Base-by-base conservation (phyloP, 2,888 invertebrate species). In the Ametastegia equiseti region DNA sequence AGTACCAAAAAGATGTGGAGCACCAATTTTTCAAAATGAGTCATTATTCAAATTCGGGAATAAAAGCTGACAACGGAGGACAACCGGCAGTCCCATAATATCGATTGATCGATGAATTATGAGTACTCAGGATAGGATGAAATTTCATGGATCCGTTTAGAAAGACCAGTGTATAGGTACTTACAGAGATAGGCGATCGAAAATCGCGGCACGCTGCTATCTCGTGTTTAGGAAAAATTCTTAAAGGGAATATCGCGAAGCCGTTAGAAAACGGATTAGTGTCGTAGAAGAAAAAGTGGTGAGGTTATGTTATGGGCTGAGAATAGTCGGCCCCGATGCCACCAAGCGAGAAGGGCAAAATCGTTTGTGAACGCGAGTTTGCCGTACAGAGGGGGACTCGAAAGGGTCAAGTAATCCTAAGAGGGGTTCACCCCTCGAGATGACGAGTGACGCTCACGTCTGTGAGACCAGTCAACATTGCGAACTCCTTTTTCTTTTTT, bases 251-350 rank as follows among this genome's bases (percentile, higher is more conserved):
- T 54, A 54, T 50, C 33, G 23, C 15, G 60, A 7, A 33, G 39
- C 36, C 42, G 39, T 57, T 42, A 30, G 42, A 45, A 78, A 63
- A 39, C n/a, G 78, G 78, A 78, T 78, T 78, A 78, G 39, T n/a
- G 63, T 78, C 78, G 7, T 42, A 42, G 78, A 78, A 78, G 78
- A 78, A 60, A 63, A 60, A 78, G 78, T 78, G 60, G 60, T 60
- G 78, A 60, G 60, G 78, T 78, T n/a, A 78, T 30, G 60, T 78
- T 78, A 78, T n/a, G 60, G 60, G 42, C 60, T 39, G 60, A 57
- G 78, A 78, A 78, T 78, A 45, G 78, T 60, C 39, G n/a, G 75
- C 15, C 42, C 60, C 63, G 45, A 63, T 42, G 57, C 78, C 36
- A 19, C 54, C 42, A 45, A 19, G 42, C 39, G 30, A 23, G 39